Evolutionary conservation across 2,797 vertebrate genomes (phyloP).

Genomic region (Pseudomugil tenellus): DNA sequence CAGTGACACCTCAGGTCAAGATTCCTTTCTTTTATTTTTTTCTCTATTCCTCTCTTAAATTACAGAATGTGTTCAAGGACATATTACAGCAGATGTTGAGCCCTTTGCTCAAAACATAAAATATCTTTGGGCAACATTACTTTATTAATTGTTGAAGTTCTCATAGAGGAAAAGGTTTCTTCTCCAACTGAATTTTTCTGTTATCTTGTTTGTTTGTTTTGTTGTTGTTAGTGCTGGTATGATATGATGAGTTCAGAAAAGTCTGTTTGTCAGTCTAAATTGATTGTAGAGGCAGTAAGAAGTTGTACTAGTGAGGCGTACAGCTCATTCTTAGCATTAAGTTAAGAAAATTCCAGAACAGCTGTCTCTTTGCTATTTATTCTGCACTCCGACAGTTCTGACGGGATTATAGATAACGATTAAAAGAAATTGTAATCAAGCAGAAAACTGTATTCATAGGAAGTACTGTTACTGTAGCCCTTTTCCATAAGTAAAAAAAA

Average conservation of each 20-base stretch:
- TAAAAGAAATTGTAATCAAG: too few species aligned
- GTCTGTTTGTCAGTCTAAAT: not conserved
- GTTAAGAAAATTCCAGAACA: too few species aligned
- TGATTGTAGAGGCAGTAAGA: too few species aligned
- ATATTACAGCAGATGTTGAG: constrained; percentile 28
- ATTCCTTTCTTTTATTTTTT: constrained; percentile 27
- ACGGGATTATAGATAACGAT: too few species aligned
- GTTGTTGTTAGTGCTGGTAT: not conserved
- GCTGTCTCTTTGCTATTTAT: too few species aligned
- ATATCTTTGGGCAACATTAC: constrained; percentile 40
- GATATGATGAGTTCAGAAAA: not conserved
- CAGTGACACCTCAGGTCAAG: constrained; percentile 23
- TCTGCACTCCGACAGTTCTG: too few species aligned
- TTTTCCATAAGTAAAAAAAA: too few species aligned
- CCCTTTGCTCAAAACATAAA: constrained; percentile 37
- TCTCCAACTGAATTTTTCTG: not conserved
- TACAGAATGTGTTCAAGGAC: constrained; percentile 19
- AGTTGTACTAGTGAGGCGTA: too few species aligned
- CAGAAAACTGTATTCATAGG: too few species aligned
- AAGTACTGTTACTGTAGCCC: too few species aligned
- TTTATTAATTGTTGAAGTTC: constrained; percentile 51
- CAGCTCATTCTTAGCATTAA: too few species aligned
- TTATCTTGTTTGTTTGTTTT: too few species aligned
- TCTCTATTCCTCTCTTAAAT: constrained; percentile 5
- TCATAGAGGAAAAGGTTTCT: constrained; percentile 19